phyloP scores from a whole-genome alignment of 2,888 invertebrate species.

The Sepioteuthis lessoniana region DNA sequence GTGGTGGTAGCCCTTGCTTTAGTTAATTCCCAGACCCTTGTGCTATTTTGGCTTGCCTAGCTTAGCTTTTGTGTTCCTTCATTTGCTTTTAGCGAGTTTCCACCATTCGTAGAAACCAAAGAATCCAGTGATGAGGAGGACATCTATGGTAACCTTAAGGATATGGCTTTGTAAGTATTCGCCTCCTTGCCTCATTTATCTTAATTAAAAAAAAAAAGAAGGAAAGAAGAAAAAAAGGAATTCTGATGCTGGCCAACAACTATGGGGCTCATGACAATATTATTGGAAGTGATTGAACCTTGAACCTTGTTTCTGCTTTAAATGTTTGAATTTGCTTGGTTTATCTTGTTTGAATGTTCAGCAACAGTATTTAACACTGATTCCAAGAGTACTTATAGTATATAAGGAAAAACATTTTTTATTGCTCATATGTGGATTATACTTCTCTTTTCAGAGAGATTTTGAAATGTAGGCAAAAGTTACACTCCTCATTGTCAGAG shows the following conservation, averaged over 20 bases:
- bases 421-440: not conserved
- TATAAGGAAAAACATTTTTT: not conserved
- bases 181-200: not conserved
- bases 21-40: not conserved
- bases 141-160: conserved; percentile 76
- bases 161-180: conserved; percentile 72
- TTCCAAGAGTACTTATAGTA: not conserved
- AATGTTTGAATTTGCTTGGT: not conserved
- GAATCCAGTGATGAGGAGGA: conserved; percentile 71
- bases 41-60: conserved; percentile 42
- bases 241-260: not conserved
- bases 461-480: not conserved
- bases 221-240: not conserved
- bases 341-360: not conserved
- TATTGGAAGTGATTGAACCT: conserved; percentile 33
- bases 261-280: not conserved
- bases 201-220: not conserved
- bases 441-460: not conserved
- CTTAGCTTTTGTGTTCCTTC: conserved; percentile 49
- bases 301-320: not conserved
- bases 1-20: conserved; percentile 38
- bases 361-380: not conserved
- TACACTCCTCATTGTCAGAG: not conserved
- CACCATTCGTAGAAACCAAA: conserved; percentile 59
- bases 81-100: conserved; percentile 68